Conservation (phyloP, 2,888 invertebrate species). For the Zygothrica quintamaculata region DNA sequence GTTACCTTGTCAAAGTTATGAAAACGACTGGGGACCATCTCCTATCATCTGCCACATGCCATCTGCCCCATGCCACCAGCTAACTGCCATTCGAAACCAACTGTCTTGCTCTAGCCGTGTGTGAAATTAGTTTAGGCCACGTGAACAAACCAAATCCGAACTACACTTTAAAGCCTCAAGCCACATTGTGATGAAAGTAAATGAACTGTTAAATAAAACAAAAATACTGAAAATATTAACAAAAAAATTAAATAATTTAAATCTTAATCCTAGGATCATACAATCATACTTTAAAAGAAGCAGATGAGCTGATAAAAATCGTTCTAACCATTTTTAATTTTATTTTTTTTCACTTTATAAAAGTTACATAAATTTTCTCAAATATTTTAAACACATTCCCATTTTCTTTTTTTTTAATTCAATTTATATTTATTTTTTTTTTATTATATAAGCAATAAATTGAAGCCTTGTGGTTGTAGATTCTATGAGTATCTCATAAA, state of each 20-base stretch:
- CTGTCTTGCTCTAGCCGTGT: slow-evolving; percentile 38
- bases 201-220: not conserved
- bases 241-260: too few species aligned
- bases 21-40: slow-evolving; percentile 56
- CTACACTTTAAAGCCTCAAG: slow-evolving; percentile 31
- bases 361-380: too few species aligned
- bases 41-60: not conserved
- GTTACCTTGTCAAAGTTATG: slow-evolving; percentile 79
- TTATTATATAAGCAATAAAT: too few species aligned
- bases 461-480: too few species aligned
- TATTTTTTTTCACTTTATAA: too few species aligned
- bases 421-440: too few species aligned
- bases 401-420: too few species aligned
- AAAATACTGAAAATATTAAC: not conserved
- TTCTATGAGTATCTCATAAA: not conserved
- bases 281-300: too few species aligned
- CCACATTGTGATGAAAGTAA: not conserved
- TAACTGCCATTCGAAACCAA: slow-evolving; percentile 1
- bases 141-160: slow-evolving; percentile 11
- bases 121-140: slow-evolving; percentile 65
- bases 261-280: too few species aligned
- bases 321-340: too few species aligned
- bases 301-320: too few species aligned
- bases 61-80: slow-evolving; percentile 11
- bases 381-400: too few species aligned